Base-by-base conservation (phyloP, 2,113 vertebrate genomes). In the Okapia johnstoni region DNA sequence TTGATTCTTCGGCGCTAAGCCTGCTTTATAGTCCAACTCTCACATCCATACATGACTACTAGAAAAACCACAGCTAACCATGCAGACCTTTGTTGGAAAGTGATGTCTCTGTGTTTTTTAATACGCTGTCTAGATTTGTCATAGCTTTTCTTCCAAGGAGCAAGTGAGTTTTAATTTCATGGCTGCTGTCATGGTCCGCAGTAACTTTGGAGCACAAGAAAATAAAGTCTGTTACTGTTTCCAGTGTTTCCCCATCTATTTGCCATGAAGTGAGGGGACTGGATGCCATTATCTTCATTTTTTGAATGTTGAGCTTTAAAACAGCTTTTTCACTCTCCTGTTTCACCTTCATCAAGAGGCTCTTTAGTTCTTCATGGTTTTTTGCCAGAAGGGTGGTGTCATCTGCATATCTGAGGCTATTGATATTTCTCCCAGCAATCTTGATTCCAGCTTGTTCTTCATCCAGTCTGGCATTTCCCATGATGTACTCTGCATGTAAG, bases 1-100 rank as follows among this genome's bases (percentile, higher is more conserved):
- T 70, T 2, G 10, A 3, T 40, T 70, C n/a, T 70, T 23, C 0
- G 1, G n/a, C 0, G 10, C n/a, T 70, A 9, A 70, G n/a, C n/a
- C n/a, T 40, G 19, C n/a, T 23, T 40, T 70, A 70, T 12, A 19
- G n/a, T 70, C 66, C n/a, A 70, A 23, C n/a, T 40, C 10, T 70
- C 19, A 40, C 66, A 70, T 70, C 19, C 66, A 6, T 70, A 70
- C 66, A 12, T 70, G n/a, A 70, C 19, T 40, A 23, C 66, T 70
- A n/a, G n/a, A 70, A 70, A 70, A 70, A 23, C n/a, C 19, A 21
- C 36, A 23, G 63, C 63, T 70, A 36, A 36, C 19, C n/a, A 6
- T 6, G n/a, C 66, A 70, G n/a, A 70, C 19, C 66, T 70, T 70
- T 40, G n/a, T 23, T 70, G 36, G 5, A 70, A 70, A 70, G 10